Conservation (phyloP, 2,797 vertebrate genomes). For the Nasua narica region DNA sequence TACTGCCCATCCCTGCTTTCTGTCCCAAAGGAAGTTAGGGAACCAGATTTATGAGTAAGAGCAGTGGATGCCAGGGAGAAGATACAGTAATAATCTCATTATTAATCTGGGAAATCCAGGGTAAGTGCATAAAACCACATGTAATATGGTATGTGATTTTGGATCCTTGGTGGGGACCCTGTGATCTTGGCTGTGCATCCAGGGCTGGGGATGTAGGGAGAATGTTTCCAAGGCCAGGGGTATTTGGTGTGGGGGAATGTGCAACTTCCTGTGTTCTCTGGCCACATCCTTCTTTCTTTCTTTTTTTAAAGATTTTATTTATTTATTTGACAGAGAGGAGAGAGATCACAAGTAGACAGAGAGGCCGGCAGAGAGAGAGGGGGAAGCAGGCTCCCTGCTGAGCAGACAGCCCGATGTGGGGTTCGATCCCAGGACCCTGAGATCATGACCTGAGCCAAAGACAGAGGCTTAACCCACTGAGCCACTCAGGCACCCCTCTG, state of each 20-base stretch:
- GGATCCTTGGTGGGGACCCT: neutral
- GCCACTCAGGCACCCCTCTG: no score
- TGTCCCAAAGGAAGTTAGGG: neutral
- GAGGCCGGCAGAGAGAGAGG: no score
- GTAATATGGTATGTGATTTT: neutral
- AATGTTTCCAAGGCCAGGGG: neutral
- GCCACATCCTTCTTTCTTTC: neutral
- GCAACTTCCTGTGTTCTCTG: neutral
- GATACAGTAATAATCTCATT: neutral
- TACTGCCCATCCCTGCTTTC: no score
- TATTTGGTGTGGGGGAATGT: neutral
- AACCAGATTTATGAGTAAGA: neutral
- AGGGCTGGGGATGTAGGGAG: no score
- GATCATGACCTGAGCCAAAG: no score
- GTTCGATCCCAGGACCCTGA: no score
- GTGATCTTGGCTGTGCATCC: neutral
- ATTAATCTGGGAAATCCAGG: neutral
- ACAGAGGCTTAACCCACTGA: no score
- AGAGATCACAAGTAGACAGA: no score
- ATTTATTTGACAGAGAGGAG: no score
- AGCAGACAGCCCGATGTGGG: no score
- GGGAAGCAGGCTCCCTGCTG: no score
- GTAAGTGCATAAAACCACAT: neutral
- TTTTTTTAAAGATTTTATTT: no score
- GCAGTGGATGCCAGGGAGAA: neutral